phyloP scores from a whole-genome alignment of 2,888 invertebrate species.

The Frankliniella fusca region DNA sequence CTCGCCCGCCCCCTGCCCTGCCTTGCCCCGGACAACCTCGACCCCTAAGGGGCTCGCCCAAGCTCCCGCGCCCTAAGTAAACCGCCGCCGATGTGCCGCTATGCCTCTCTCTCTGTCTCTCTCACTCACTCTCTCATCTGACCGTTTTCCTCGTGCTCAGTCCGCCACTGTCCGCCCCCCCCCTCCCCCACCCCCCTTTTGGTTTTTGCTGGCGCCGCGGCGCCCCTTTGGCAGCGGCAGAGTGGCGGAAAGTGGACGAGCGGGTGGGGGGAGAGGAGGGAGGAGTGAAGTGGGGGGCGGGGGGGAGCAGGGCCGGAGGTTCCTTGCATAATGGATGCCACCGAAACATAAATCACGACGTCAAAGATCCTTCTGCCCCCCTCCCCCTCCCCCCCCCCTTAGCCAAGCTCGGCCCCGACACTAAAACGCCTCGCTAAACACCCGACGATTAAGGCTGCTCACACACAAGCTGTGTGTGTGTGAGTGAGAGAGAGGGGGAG shows the following conservation, averaged over 20 bases:
- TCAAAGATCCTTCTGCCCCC: not conserved
- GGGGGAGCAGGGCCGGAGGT: too few species aligned
- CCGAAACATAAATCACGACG: conserved; percentile 11
- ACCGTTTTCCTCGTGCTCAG: too few species aligned
- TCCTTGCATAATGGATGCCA: conserved; percentile 2
- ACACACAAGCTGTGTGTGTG: too few species aligned
- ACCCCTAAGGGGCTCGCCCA: too few species aligned
- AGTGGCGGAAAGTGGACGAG: not conserved
- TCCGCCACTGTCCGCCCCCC: too few species aligned
- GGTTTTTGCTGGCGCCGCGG: conserved; percentile 18
- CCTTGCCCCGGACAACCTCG: not conserved
- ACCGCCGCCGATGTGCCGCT: too few species aligned
- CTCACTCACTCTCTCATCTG: too few species aligned
- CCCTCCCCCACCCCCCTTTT: conserved; percentile 27
- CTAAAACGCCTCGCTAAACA: not conserved
- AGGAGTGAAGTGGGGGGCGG: not conserved
- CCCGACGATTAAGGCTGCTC: not conserved
- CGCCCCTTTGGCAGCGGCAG: not conserved
- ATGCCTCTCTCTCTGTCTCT: too few species aligned
- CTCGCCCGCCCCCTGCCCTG: not conserved
- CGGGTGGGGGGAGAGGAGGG: too few species aligned
- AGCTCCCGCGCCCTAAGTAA: too few species aligned
- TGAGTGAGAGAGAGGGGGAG: too few species aligned
- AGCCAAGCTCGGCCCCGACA: not conserved
- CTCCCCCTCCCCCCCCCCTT: not conserved